Evolutionary conservation across 2,113 vertebrate species (phyloP).

Genomic region (Urocitellus parryii): DNA sequence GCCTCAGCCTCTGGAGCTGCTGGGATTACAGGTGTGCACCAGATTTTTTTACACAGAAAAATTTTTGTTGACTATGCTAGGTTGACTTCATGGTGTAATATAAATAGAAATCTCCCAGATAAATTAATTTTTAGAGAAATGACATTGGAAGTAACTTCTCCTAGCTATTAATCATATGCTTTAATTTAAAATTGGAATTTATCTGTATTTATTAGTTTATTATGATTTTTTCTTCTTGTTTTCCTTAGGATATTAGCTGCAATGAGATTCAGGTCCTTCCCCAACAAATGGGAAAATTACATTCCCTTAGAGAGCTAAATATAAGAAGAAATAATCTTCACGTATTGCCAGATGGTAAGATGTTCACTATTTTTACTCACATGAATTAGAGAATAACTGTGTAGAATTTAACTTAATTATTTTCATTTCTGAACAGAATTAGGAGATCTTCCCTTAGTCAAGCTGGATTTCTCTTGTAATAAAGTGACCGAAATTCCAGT

Average conservation of each 20-base stretch:
- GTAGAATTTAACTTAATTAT: constrained; percentile 65
- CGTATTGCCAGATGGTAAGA: constrained; percentile 95
- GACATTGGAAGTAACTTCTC: constrained; percentile 17
- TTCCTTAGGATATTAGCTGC: constrained; percentile 95
- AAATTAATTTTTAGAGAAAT: constrained; percentile 44
- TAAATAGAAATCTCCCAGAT: constrained; percentile 4
- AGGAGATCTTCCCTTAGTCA: constrained; percentile 95
- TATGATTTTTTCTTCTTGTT: constrained; percentile 76
- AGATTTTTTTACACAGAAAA: constrained; percentile 39
- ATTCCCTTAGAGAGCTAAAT: constrained; percentile 96
- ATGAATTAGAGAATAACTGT: constrained; percentile 10
- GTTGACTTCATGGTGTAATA: constrained; percentile 8
- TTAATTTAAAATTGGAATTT: constrained; percentile 51
- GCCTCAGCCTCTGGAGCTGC: too few relatives aligned
- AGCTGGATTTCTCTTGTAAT: constrained; percentile 99
- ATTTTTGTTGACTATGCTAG: background rate
- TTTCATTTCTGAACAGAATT: constrained; percentile 89
- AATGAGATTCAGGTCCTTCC: constrained; percentile 99
- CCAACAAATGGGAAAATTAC: constrained; percentile 95
- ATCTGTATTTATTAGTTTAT: constrained; percentile 29
- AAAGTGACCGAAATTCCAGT: constrained; percentile 98
- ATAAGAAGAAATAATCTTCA: constrained; percentile 98
- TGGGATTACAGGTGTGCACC: too few relatives aligned
- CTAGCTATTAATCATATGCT: constrained; percentile 24
- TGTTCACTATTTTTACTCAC: constrained; percentile 61